Percentiles rank a stretch among this genome's conserved stretches.
These are phyloP conservation scores for Enteromius paludinosus DNA, from an alignment of 2,797 vertebrate genomes.

Conservation along the genomic window DNA sequence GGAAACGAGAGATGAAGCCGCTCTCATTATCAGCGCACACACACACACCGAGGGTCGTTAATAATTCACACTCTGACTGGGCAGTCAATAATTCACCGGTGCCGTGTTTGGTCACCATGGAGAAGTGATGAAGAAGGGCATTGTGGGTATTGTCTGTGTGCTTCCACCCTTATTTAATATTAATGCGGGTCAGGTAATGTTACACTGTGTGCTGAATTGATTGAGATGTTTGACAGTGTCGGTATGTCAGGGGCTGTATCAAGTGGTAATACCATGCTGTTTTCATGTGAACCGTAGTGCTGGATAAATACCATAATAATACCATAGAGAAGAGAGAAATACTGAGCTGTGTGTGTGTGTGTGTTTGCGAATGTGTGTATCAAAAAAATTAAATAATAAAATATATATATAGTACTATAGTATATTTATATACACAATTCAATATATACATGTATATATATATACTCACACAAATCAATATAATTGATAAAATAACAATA, in stretches of 20 bases:
- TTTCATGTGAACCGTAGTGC: background rate
- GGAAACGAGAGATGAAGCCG: conserved; percentile 36
- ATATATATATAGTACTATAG: background rate
- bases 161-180: conserved; percentile 46
- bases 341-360: conserved; percentile 7
- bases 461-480: no score
- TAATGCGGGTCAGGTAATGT: conserved; percentile 50
- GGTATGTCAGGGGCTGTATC: conserved; percentile 19
- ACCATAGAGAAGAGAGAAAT: background rate
- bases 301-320: background rate
- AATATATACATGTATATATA: no score
- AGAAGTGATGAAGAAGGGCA: conserved; percentile 57
- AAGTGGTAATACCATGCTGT: background rate
- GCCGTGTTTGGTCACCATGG: conserved; percentile 70
- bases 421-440: no score
- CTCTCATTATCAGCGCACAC: conserved; percentile 55
- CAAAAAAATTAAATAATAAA: no score
- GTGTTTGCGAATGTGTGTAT: background rate
- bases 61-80: conserved; percentile 78
- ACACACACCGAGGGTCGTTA: conserved; percentile 65
- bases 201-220: conserved; percentile 38
- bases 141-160: conserved; percentile 47
- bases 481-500: no score
- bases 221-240: conserved; percentile 47
- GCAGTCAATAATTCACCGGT: conserved; percentile 81